Evolutionary conservation across 2,888 invertebrate species (phyloP).

Genomic region (Phaonia tiefii): DNA sequence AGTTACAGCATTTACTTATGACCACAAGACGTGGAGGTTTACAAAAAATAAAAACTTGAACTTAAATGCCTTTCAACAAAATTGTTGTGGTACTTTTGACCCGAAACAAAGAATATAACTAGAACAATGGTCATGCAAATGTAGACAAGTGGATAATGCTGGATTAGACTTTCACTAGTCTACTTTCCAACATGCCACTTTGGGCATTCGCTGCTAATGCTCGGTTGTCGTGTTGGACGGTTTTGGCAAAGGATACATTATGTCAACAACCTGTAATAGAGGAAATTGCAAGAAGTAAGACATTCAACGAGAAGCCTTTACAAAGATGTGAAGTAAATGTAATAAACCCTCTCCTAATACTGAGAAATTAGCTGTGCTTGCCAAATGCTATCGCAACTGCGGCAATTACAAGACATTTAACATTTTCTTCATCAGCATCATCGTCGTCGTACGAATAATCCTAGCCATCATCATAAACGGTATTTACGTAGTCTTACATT

Average conservation of each 20-base stretch:
- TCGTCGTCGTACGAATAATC: background rate
- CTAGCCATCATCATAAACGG: too few relatives aligned
- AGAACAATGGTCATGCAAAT: too few relatives aligned
- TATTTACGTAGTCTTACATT: too few relatives aligned
- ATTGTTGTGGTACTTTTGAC: too few relatives aligned
- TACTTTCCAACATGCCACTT: conserved; percentile 93
- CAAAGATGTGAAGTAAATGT: conserved; percentile 34
- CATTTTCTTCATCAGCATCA: conserved; percentile 1
- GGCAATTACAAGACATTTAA: conserved; percentile 44
- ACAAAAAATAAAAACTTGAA: too few relatives aligned
- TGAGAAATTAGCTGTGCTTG: conserved; percentile 39
- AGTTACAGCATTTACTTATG: too few relatives aligned
- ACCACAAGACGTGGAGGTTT: too few relatives aligned
- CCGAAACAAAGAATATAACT: too few relatives aligned
- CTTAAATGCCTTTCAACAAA: too few relatives aligned
- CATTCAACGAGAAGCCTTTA: background rate
- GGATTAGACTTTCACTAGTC: conserved; percentile 90
- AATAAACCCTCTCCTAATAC: background rate
- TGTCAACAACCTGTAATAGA: conserved; percentile 85
- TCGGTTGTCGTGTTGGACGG: conserved; percentile 90
- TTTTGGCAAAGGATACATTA: conserved; percentile 87
- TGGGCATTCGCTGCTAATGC: conserved; percentile 92
- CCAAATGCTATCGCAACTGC: conserved; percentile 47
- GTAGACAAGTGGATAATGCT: too few relatives aligned
- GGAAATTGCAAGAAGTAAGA: conserved; percentile 23